Percentiles rank a stretch among this genome's conserved stretches.
Conservation (phyloP, 1,140 invertebrate genomes). For the Atta colombica region DNA sequence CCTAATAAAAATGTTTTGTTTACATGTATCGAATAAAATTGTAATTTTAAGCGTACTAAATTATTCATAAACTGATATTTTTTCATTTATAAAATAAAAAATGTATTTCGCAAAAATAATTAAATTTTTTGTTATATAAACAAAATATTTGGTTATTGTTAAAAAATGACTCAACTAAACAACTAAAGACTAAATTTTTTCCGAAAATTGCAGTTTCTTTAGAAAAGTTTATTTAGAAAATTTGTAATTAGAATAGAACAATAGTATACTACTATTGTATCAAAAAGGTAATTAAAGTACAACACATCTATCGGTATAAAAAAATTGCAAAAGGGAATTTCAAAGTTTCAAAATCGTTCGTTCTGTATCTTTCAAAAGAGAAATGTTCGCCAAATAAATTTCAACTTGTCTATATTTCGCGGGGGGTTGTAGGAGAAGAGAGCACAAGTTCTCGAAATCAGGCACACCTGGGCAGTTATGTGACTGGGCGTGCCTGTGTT, state of each 20-base stretch:
- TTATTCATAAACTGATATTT: too few relatives aligned
- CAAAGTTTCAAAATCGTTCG: not conserved
- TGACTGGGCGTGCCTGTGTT: slow-evolving; percentile 78
- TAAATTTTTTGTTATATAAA: too few relatives aligned
- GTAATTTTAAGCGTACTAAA: too few relatives aligned
- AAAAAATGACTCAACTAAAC: not conserved
- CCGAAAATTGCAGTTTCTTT: too few relatives aligned
- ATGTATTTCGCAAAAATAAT: too few relatives aligned
- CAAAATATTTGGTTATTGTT: too few relatives aligned
- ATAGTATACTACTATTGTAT: not conserved
- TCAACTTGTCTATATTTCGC: slow-evolving; percentile 22
- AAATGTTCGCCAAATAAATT: not conserved
- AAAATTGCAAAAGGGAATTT: not conserved
- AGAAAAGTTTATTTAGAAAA: not conserved
- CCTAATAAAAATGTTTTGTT: too few relatives aligned
- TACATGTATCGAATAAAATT: too few relatives aligned
- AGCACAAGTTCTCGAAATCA: slow-evolving; percentile 65
- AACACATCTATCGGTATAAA: not conserved
- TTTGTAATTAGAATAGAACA: too few relatives aligned
- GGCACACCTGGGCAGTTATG: slow-evolving; percentile 78
- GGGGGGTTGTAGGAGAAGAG: not conserved
- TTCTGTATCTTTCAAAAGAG: not conserved
- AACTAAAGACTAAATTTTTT: not conserved
- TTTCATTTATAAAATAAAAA: too few relatives aligned
- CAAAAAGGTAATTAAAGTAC: not conserved